Base-by-base conservation (phyloP, 2,113 vertebrate genomes). In the Plestiodon gilberti region DNA sequence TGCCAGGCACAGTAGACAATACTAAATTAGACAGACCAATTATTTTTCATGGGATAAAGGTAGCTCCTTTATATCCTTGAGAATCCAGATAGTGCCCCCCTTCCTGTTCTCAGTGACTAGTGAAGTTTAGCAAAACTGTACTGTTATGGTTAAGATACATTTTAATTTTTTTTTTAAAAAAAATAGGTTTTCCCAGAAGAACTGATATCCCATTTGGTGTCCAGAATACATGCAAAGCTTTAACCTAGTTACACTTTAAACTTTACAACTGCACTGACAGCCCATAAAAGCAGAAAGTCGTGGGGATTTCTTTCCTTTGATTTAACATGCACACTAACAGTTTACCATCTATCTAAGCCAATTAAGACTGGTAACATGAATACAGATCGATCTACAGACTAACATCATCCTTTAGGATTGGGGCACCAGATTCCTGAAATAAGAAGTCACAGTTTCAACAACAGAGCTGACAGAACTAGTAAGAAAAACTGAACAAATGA, bases 341-440 rank as follows among this genome's bases (percentile, higher is more conserved):
- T 48, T n/a, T 65, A 18, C 20, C 61, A 82, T 74, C 15, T 61
- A 83, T 43, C 25, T 23, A 74, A 61, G 25, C 55, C 20, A 83
- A 74, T 83, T 43, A 74, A 73, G 15, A 30, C 28, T 55, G 18
- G 30, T 55, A 55, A 82, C 48, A 14, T 25, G 25, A 76, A 76
- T 15, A 13, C 40, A 75, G 73, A 55, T 55, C n/a, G n/a, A n/a
- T n/a, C 94, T 99, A 98, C 52, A 99, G 95, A 92, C 98, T 99
- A 84, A 99, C 99, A 18, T 99, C 99, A 2, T 99, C 99, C 1
- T 98, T 99, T 79, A 99, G 93, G 94, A 99, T 99, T 0, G 99
- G 99, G 0, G 99, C 97, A 91, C 99, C 98, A 0, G 98, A 96
- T 94, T 99, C 99, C 98, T 99, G 89, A 35, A 93, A 76, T 1